Conservation (phyloP, 2,113 vertebrate genomes). For the Telmatochromis bifrenatus region DNA sequence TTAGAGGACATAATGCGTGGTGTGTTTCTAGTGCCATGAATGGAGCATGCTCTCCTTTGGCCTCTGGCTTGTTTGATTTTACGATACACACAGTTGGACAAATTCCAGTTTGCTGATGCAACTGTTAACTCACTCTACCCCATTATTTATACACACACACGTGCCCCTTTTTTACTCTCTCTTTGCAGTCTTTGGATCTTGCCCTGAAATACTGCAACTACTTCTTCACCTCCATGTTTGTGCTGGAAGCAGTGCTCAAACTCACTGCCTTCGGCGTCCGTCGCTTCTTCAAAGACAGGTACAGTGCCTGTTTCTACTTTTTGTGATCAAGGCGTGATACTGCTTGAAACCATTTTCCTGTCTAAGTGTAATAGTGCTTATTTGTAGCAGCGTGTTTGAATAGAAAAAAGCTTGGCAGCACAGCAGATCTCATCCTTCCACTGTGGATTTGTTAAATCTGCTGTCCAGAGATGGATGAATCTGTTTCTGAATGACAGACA, state of each 20-base stretch:
- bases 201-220: slow-evolving; percentile 99
- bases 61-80: slow-evolving; percentile 12
- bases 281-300: slow-evolving; percentile 98
- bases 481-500: neutral
- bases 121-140: neutral
- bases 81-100: slow-evolving; percentile 18
- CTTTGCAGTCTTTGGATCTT: slow-evolving; percentile 85
- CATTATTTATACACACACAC: neutral
- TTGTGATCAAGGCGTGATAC: neutral
- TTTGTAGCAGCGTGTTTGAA: neutral
- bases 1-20: neutral
- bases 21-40: neutral
- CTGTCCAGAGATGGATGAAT: neutral
- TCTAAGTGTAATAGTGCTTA: neutral
- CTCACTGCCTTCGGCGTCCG: slow-evolving; percentile 91
- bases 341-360: neutral
- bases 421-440: neutral
- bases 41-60: neutral
- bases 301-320: neutral
- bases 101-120: neutral
- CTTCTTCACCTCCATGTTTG: slow-evolving; percentile 95
- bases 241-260: slow-evolving; percentile 91
- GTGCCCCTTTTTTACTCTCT: neutral
- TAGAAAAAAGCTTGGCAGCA: neutral
- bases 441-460: neutral